phyloP scores from a whole-genome alignment of 2,797 vertebrate genomes.

The Lepilemur ruficaudatus region DNA sequence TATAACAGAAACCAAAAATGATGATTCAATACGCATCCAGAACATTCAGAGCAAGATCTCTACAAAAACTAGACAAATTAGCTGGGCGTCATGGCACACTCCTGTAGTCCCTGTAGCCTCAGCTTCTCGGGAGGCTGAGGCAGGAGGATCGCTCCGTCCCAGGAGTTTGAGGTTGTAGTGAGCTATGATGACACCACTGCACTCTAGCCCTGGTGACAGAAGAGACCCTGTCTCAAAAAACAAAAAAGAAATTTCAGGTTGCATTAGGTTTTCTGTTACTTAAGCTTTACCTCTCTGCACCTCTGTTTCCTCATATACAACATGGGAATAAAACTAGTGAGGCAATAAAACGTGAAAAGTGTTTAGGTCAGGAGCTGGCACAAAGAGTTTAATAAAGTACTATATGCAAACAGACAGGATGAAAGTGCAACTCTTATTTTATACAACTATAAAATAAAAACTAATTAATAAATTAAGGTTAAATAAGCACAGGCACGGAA shows the following conservation, averaged over 20 bases:
- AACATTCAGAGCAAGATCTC: background rate
- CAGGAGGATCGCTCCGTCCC: too few species aligned
- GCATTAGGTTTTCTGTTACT: background rate
- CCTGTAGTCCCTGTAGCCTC: too few species aligned
- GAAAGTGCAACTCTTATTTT: background rate
- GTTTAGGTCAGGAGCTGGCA: background rate
- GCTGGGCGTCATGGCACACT: too few species aligned
- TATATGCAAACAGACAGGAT: background rate
- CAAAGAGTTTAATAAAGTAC: slow-evolving; percentile 12
- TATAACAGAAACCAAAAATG: background rate
- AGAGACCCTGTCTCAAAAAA: too few species aligned
- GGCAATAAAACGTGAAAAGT: background rate
- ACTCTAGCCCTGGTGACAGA: too few species aligned
- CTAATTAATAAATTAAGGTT: background rate
- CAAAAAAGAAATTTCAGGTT: background rate
- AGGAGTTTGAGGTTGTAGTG: too few species aligned
- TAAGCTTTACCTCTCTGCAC: background rate
- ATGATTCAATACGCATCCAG: background rate
- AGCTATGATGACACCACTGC: too few species aligned
- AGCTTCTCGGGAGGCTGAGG: too few species aligned
- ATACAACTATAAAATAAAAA: background rate
- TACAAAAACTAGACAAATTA: too few species aligned
- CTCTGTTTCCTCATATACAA: background rate
- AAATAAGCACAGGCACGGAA: background rate
- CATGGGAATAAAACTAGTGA: background rate